These are phyloP conservation scores for Drosophila falleni DNA, from an alignment of 2,888 invertebrate genomes.

Conservation along the genomic window DNA sequence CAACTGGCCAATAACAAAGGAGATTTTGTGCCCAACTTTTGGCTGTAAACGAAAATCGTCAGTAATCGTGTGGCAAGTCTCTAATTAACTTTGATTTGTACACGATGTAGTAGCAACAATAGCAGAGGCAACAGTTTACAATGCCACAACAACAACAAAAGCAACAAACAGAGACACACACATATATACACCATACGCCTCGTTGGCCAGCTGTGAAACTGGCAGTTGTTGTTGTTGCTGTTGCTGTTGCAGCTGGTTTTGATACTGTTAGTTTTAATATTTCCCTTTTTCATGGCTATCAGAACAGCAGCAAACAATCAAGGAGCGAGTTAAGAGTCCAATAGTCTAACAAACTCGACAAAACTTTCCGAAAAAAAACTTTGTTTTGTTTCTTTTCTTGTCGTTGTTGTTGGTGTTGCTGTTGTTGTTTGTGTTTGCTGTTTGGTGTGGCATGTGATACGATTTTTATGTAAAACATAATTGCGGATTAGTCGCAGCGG, in stretches of 20 bases:
- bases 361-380: slow-evolving; percentile 46
- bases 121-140: slow-evolving; percentile 5
- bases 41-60: slow-evolving; percentile 15
- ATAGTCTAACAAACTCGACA: slow-evolving; percentile 48
- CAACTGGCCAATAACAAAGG: slow-evolving; percentile 12
- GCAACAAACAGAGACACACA: slow-evolving; percentile 8
- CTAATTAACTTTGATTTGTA: slow-evolving; percentile 61
- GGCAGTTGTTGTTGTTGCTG: slow-evolving; percentile 32
- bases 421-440: slow-evolving; percentile 27
- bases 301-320: slow-evolving; percentile 64
- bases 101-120: slow-evolving; percentile 22
- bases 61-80: slow-evolving; percentile 32
- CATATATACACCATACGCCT: slow-evolving; percentile 21
- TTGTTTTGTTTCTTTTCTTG: slow-evolving; percentile 25
- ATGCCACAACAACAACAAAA: slow-evolving; percentile 15
- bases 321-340: slow-evolving; percentile 41
- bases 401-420: slow-evolving; percentile 3
- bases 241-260: slow-evolving; percentile 13
- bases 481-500: slow-evolving; percentile 76
- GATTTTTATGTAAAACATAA: slow-evolving; percentile 79
- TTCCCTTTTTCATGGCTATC: slow-evolving; percentile 47
- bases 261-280: slow-evolving; percentile 29
- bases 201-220: slow-evolving; percentile 26
- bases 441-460: slow-evolving; percentile 64
- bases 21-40: slow-evolving; percentile 27